Percentiles rank a stretch among this genome's conserved stretches.
Conservation (phyloP, 2,888 invertebrate genomes). For the Ormyrus nitidulus region DNA sequence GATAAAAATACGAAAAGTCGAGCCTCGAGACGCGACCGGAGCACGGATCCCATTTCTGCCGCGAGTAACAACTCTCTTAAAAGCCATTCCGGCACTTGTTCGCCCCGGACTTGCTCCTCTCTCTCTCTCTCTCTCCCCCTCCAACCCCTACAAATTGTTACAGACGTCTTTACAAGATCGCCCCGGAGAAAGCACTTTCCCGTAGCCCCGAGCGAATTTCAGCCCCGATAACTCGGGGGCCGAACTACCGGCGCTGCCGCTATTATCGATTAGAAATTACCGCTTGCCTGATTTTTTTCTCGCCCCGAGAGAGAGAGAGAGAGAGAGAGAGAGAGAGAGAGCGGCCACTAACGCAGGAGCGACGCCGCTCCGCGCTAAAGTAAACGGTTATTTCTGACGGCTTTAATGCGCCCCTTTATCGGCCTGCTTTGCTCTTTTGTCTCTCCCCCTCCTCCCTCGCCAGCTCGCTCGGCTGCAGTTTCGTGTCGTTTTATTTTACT, state of each 20-base stretch:
- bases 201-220: conserved; percentile 7
- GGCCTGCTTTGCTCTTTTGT: background rate
- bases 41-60: conserved; percentile 45
- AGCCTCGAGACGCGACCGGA: background rate
- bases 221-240: conserved; percentile 23
- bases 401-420: conserved; percentile 32
- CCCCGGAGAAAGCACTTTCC: conserved; percentile 35
- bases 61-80: conserved; percentile 56
- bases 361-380: conserved; percentile 15
- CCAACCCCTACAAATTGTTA: conserved; percentile 52
- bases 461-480: background rate
- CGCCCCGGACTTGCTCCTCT: background rate
- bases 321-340: too few relatives aligned
- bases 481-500: conserved; percentile 4
- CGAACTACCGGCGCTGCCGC: conserved; percentile 19
- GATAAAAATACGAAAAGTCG: conserved; percentile 26
- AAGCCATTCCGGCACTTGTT: conserved; percentile 56
- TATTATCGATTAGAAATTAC: conserved; percentile 56
- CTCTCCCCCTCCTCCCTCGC: background rate
- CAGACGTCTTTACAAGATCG: conserved; percentile 57
- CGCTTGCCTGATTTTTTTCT: conserved; percentile 38
- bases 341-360: background rate
- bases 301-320: too few relatives aligned
- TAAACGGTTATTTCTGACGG: conserved; percentile 37
- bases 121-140: background rate